Base-by-base conservation (phyloP, 1,140 invertebrate genomes). In the Chironomus striatipennis region DNA sequence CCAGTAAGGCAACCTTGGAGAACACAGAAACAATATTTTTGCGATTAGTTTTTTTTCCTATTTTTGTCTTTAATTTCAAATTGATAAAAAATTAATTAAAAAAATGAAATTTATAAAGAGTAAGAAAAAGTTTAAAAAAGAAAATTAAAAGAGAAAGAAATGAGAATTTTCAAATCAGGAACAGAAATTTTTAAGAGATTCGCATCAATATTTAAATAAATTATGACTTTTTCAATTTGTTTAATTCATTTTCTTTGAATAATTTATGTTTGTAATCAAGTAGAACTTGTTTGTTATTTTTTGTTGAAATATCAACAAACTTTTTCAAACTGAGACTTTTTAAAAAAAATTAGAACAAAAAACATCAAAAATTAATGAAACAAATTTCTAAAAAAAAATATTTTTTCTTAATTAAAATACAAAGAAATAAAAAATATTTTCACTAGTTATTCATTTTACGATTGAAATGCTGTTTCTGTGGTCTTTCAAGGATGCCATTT, bases 401-500 rank as follows among this genome's bases (percentile, higher is more conserved):
- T 57, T 2, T 34, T 34, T 34, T 34, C 2, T 34, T 34, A 34
- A 34, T 34, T 34, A 34, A 34, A 34, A 34, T 34, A 34, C 24
- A 34, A 34, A 34, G 5, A 34, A 34, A 34, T 34, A 34, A 34
- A 34, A 34, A 34, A 34, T 34, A 57, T 57, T 47, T 47, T 57
- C 9, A 10, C 24, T n/a, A 34, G 24, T 43, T 43, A 73, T 42
- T 70, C 10, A 74, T 42, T 81, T 81, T 82, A 82, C 81, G 81
- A 82, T 82, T 82, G 81, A 82, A 82, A 82, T 82, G 81, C 81
- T 82, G 81, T 82, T 82, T 82, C 81, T 82, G 81, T 82, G 81
- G 24, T 79, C 80, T 80, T 77, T 78, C 81, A 82, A 82, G 81
- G 81, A 76, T 79, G 79, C 80, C 79, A 42, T 73, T 73, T 43